phyloP scores from a whole-genome alignment of 2,113 vertebrate species.

The Cephalopholis sonnerati region DNA sequence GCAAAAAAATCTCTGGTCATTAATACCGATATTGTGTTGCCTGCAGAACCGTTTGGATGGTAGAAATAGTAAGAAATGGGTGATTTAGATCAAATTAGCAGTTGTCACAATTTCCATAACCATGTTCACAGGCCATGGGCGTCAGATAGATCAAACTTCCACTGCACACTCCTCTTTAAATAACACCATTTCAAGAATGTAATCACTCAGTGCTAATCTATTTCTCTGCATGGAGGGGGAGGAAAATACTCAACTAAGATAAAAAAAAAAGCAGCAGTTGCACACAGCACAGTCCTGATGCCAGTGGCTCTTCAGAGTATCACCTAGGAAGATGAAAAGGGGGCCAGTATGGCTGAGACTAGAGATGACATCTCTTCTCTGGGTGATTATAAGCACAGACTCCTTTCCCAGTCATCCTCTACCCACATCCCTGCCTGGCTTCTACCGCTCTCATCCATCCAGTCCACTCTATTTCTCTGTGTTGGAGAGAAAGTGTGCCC shows the following conservation, averaged over 20 bases:
- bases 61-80: not conserved
- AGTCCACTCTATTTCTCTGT: slow-evolving; percentile 44
- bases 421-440: slow-evolving; percentile 40
- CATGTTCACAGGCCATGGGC: not conserved
- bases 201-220: slow-evolving; percentile 36
- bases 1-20: slow-evolving; percentile 6
- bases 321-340: slow-evolving; percentile 54
- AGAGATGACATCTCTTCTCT: slow-evolving; percentile 51
- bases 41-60: not conserved
- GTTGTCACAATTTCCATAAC: slow-evolving; percentile 17
- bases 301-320: slow-evolving; percentile 33
- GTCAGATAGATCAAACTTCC: slow-evolving; percentile 4
- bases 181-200: slow-evolving; percentile 13
- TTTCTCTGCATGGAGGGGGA: slow-evolving; percentile 23
- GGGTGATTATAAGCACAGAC: slow-evolving; percentile 44
- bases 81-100: slow-evolving; percentile 33
- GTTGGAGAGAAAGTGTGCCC: slow-evolving; percentile 21
- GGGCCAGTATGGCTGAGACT: slow-evolving; percentile 46
- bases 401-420: slow-evolving; percentile 35
- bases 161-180: slow-evolving; percentile 22
- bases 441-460: slow-evolving; percentile 41
- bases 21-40: not conserved
- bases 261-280: not conserved
- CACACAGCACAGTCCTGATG: slow-evolving; percentile 32
- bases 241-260: slow-evolving; percentile 25